A percentile compares a stretch with the other conserved stretches of the same genome.
These are phyloP conservation scores for Dromius quadrimaculatus DNA, from an alignment of 2,888 invertebrate species.

Conservation along the genomic window DNA sequence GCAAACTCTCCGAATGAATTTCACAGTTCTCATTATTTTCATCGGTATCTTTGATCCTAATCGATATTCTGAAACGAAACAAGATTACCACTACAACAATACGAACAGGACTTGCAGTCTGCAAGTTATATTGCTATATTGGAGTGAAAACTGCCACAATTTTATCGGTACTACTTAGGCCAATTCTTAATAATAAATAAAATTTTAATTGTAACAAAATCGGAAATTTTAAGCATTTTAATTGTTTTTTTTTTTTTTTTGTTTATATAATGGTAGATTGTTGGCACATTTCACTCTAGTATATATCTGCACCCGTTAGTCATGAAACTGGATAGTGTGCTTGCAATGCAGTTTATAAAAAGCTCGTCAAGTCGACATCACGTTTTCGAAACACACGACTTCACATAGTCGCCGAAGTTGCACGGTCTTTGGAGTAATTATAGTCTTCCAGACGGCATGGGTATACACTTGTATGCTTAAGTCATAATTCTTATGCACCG, in stretches of 20 bases:
- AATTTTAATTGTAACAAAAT: too few species aligned
- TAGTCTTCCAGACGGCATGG: constrained; percentile 1
- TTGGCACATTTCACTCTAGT: too few species aligned
- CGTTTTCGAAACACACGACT: constrained; percentile 29
- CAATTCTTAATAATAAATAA: too few species aligned
- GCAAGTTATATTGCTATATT: too few species aligned
- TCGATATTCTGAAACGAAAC: not conserved
- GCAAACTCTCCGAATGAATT: not conserved
- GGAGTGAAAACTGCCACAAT: too few species aligned
- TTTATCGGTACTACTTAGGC: too few species aligned
- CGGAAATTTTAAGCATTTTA: too few species aligned
- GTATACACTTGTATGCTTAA: constrained; percentile 10
- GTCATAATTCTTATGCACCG: constrained; percentile 16
- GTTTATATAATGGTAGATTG: too few species aligned
- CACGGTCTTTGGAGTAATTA: constrained; percentile 18
- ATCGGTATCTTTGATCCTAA: not conserved
- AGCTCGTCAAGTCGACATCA: not conserved
- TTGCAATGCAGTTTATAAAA: constrained; percentile 4
- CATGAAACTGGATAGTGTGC: not conserved
- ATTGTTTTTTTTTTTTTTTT: too few species aligned
- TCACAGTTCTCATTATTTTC: not conserved
- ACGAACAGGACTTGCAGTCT: not conserved
- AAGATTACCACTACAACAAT: not conserved
- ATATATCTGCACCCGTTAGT: too few species aligned
- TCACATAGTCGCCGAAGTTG: not conserved